A percentile compares a stretch with the other conserved stretches of the same genome.
Conservation (phyloP, 2,888 invertebrate genomes). For the Caenorhabditis macrosperma region DNA sequence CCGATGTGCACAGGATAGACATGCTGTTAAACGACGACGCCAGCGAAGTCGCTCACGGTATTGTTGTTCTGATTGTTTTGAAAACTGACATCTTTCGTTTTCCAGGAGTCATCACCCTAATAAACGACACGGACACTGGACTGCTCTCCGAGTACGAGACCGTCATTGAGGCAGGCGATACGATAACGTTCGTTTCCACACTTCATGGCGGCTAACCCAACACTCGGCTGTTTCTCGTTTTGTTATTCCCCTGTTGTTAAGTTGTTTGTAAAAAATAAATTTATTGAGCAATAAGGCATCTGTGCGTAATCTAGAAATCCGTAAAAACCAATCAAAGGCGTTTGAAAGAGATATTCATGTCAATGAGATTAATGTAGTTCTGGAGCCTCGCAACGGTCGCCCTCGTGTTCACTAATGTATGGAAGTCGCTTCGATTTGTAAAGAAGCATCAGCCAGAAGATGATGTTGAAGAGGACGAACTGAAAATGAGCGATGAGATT, state of each 20-base stretch:
- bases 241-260: no score
- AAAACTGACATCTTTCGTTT: not conserved
- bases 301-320: constrained; percentile 48
- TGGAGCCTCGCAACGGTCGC: constrained; percentile 58
- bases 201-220: constrained; percentile 55
- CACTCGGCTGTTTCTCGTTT: not conserved
- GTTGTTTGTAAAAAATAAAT: constrained; percentile 13
- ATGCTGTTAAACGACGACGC: constrained; percentile 51
- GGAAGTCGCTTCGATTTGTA: constrained; percentile 69
- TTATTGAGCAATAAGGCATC: constrained; percentile 56
- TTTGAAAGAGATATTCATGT: constrained; percentile 35
- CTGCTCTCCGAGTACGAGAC: constrained; percentile 57
- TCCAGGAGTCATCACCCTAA: constrained; percentile 53
- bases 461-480: constrained; percentile 71
- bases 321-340: constrained; percentile 40
- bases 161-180: constrained; percentile 47
- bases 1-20: constrained; percentile 46
- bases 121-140: constrained; percentile 57
- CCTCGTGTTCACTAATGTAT: constrained; percentile 61
- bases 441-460: constrained; percentile 72
- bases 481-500: constrained; percentile 41
- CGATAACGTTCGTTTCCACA: constrained; percentile 59
- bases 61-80: not conserved
- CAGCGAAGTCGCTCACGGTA: constrained; percentile 58
- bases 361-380: constrained; percentile 28